These are phyloP conservation scores for Ditylenchus weischeri DNA, from an alignment of 2,888 invertebrate species.

Conservation along the genomic window DNA sequence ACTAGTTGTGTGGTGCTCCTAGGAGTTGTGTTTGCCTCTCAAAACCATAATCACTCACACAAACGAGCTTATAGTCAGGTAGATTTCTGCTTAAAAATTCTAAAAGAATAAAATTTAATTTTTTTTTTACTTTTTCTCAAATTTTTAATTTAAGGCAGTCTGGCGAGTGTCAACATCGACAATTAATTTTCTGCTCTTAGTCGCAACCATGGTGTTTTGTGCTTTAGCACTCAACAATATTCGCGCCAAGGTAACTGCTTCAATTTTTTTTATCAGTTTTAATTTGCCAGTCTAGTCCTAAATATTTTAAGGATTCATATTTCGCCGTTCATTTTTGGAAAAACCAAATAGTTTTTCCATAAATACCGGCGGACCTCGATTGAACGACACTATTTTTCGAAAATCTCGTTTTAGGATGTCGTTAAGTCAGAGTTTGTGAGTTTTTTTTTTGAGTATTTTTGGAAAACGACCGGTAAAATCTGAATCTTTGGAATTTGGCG, in stretches of 20 bases:
- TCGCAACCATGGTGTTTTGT: conserved; percentile 2
- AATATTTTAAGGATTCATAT: neutral
- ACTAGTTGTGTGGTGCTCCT: neutral
- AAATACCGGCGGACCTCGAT: too few species aligned
- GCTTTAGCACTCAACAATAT: neutral
- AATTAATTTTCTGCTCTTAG: neutral
- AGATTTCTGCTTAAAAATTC: neutral
- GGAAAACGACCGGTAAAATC: too few species aligned
- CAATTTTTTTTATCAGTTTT: too few species aligned
- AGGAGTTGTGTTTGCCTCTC: neutral
- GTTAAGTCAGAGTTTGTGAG: too few species aligned
- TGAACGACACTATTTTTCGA: too few species aligned
- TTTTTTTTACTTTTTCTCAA: neutral
- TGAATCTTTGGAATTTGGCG: too few species aligned
- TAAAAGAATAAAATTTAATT: neutral
- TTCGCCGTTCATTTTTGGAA: too few species aligned
- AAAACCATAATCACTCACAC: conserved; percentile 7
- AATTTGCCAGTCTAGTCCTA: neutral
- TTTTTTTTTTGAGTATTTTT: too few species aligned
- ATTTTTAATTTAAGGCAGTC: neutral
- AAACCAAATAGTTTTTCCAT: too few species aligned
- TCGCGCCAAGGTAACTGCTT: neutral
- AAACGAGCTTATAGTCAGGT: neutral
- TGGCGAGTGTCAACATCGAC: neutral
- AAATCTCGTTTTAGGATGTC: too few species aligned